Percentiles rank a stretch among this genome's conserved stretches.
These are phyloP conservation scores for Drosophila arizonae DNA, from an alignment of 1,140 invertebrate genomes.

Conservation along the genomic window DNA sequence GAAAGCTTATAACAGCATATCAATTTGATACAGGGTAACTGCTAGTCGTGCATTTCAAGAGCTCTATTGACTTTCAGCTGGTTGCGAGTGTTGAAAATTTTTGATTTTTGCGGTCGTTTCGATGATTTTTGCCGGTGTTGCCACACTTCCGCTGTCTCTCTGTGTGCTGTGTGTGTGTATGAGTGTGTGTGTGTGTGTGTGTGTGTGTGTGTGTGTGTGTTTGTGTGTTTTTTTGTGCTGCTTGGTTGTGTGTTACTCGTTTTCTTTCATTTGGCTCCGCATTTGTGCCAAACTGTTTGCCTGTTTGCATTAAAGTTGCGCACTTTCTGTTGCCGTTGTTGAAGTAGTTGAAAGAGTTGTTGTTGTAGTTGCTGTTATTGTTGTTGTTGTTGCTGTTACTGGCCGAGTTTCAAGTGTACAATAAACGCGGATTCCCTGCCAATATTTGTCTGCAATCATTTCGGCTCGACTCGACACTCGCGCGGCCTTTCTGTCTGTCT, in stretches of 20 bases:
- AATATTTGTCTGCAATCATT: slow-evolving; percentile 79
- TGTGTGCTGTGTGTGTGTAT: slow-evolving; percentile 1
- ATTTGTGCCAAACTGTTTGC: slow-evolving; percentile 45
- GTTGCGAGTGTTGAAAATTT: slow-evolving; percentile 37
- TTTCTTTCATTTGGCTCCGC: slow-evolving; percentile 7
- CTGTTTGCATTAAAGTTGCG: slow-evolving; percentile 63
- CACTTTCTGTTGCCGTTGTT: slow-evolving; percentile 13
- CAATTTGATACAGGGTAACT: not conserved
- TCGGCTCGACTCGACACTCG: slow-evolving; percentile 55
- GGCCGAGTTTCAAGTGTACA: slow-evolving; percentile 62
- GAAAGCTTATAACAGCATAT: too few species aligned
- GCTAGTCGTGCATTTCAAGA: not conserved
- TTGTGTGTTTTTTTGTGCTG: not conserved
- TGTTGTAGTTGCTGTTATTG: slow-evolving; percentile 1
- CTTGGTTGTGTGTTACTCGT: not conserved
- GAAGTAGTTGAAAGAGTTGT: not conserved
- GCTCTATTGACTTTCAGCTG: not conserved
- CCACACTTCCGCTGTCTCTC: slow-evolving; percentile 13
- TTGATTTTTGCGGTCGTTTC: slow-evolving; percentile 65
- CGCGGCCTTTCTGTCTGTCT: slow-evolving; percentile 30
- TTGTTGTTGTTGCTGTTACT: slow-evolving; percentile 2
- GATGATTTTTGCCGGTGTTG: slow-evolving; percentile 56
- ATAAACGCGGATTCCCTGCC: slow-evolving; percentile 76
- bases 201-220: slow-evolving; percentile 22
- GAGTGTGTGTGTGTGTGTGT: slow-evolving; percentile 14